Base-by-base conservation (phyloP, 1,140 invertebrate genomes). In the Polypedilum vanderplanki region DNA sequence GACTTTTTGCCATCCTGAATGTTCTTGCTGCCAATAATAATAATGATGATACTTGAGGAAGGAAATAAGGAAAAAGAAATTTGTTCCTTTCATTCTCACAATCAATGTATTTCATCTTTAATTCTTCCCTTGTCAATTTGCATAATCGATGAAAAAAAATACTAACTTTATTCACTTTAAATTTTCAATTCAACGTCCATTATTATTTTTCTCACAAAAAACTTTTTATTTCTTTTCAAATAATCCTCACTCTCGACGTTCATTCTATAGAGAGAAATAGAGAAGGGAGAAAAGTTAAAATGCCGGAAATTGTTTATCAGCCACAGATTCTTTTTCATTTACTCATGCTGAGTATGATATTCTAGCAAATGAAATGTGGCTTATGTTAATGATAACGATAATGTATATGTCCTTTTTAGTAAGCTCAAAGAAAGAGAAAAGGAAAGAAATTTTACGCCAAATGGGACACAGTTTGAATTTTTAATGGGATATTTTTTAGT, bases 301-400 rank as follows among this genome's bases (percentile, higher is more conserved):
- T 57, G 46, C 46, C 46, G 46, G 46, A 57, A 57, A 57, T 57
- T 57, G 46, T 57, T 57, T 57, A 57, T n/a, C 46, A 57, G 46
- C 46, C 46, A 57, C 46, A 57, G 46, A 57, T 15, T 57, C n/a
- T 57, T n/a, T n/a, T 57, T 57, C 8, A 4, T 15, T 57, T 15
- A 12, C 7, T 15, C 12, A 57, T 1, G 8, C 7, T 57, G 46
- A n/a, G 12, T 57, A 57, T 57, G 4, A 12, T 57, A n/a, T 57
- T 57, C 46, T 57, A 4, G 12, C 46, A 57, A 57, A 57, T 57
- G 46, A 57, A 57, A 57, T 57, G 46, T 57, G n/a, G 46, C 46
- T 57, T 57, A 57, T 57, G 46, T n/a, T 57, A 12, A 57, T 57
- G 46, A 57, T 57, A 57, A 57, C 46, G 46, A 57, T 57, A 57